Percentiles rank a stretch among this genome's conserved stretches.
phyloP scores from a whole-genome alignment of 2,797 vertebrate species.

The Pseudocheirus occidentalis region DNA sequence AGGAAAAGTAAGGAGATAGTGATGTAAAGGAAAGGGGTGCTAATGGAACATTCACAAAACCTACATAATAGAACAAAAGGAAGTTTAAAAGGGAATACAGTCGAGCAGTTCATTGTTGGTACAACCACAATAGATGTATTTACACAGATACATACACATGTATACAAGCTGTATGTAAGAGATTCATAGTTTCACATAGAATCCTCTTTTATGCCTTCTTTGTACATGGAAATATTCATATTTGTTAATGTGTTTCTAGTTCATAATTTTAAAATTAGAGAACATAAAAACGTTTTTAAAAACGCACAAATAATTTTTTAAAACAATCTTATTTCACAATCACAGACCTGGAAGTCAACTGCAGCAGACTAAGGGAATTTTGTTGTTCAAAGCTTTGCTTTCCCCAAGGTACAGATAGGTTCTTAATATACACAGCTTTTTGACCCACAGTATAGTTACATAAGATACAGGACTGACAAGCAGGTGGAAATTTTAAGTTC shows the following conservation, averaged over 20 bases:
- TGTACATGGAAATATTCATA: not conserved
- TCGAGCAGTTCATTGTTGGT: not conserved
- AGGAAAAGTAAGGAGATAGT: not conserved
- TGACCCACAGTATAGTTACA: constrained; percentile 64
- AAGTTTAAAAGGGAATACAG: not conserved
- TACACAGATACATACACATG: not conserved
- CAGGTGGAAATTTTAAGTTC: constrained; percentile 69
- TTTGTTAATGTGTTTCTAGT: not conserved
- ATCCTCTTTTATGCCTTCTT: not conserved
- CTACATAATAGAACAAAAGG: not conserved
- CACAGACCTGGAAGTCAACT: constrained; percentile 62
- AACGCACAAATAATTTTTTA: not conserved
- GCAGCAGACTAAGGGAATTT: constrained; percentile 59
- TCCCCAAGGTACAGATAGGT: constrained; percentile 68
- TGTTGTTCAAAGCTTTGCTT: constrained; percentile 68
- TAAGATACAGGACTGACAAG: constrained; percentile 62
- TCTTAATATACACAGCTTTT: constrained; percentile 69
- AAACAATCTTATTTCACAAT: constrained; percentile 52
- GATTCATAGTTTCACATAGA: not conserved
- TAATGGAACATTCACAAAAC: not conserved
- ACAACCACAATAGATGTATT: not conserved
- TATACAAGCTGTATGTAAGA: not conserved
- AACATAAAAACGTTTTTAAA: not conserved
- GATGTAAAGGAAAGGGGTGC: not conserved
- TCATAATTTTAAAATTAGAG: not conserved